These are phyloP conservation scores for Lepidonotus clava DNA, from an alignment of 2,888 invertebrate species.

Conservation along the genomic window DNA sequence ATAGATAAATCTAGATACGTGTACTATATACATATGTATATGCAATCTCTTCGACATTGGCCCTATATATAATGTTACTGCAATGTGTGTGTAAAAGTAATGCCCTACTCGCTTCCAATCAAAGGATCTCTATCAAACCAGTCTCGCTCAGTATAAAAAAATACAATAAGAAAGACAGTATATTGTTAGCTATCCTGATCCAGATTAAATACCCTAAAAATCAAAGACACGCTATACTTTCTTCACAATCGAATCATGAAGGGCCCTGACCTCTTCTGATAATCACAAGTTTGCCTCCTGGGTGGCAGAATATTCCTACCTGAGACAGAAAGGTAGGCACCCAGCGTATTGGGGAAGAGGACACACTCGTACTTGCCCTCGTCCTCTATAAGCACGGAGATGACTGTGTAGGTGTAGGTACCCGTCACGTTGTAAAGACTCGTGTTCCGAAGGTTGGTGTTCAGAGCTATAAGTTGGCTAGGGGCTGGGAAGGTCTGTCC, in stretches of 20 bases:
- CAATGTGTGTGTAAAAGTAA: no score
- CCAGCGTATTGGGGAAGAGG: background rate
- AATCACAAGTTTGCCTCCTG: background rate
- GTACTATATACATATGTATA: no score
- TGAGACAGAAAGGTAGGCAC: slow-evolving; percentile 15
- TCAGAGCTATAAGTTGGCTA: background rate
- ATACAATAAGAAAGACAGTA: background rate
- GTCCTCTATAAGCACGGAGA: background rate
- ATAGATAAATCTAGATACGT: no score
- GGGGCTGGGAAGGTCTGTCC: background rate
- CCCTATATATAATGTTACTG: no score
- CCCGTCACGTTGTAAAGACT: background rate
- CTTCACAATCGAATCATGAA: no score
- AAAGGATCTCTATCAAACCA: no score
- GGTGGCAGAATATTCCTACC: background rate
- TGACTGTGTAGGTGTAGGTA: background rate
- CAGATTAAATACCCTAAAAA: no score
- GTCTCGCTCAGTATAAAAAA: no score
- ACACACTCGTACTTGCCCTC: slow-evolving; percentile 48
- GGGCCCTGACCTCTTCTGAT: no score
- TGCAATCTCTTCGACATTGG: no score
- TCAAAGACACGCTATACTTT: no score
- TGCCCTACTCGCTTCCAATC: no score
- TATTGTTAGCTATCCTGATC: background rate
- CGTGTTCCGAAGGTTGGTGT: background rate